Conservation (phyloP, 1,140 invertebrate species). For the Pristionchus pacificus region DNA sequence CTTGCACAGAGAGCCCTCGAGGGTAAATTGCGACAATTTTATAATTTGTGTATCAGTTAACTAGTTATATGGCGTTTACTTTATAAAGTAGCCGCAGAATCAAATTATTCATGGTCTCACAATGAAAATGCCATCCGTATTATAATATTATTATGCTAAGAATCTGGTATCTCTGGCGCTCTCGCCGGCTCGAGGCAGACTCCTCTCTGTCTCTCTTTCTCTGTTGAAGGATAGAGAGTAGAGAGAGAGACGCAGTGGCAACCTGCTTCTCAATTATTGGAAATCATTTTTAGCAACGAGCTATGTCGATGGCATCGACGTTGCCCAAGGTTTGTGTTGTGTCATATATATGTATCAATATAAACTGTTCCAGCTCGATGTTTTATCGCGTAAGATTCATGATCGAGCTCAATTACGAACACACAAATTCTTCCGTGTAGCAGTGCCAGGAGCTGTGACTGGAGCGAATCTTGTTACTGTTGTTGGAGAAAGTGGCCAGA, state of each 20-base stretch:
- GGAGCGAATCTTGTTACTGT: slow-evolving; percentile 49
- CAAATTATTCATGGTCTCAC: too few species aligned
- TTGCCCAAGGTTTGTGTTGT: background rate
- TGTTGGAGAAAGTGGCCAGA: slow-evolving; percentile 38
- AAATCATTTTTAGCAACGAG: slow-evolving; percentile 20
- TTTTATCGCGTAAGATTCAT: slow-evolving; percentile 36
- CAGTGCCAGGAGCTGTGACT: slow-evolving; percentile 55
- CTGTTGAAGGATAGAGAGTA: background rate
- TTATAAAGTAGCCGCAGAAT: too few species aligned
- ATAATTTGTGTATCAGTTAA: too few species aligned
- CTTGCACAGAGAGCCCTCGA: too few species aligned
- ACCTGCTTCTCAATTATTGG: slow-evolving; percentile 20
- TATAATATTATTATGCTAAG: too few species aligned
- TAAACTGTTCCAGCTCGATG: slow-evolving; percentile 45
- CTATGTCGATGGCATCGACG: background rate
- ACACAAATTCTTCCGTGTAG: slow-evolving; percentile 56
- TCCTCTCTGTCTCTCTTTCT: too few species aligned
- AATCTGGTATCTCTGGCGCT: too few species aligned
- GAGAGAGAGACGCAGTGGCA: slow-evolving; percentile 17
- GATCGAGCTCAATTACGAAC: slow-evolving; percentile 46
- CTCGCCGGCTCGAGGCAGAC: too few species aligned
- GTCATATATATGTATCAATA: background rate
- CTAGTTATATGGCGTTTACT: too few species aligned
- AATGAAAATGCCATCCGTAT: too few species aligned
- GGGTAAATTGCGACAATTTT: too few species aligned